Conservation (phyloP, 2,113 vertebrate genomes). For the Brachypodius melanocephalos region DNA sequence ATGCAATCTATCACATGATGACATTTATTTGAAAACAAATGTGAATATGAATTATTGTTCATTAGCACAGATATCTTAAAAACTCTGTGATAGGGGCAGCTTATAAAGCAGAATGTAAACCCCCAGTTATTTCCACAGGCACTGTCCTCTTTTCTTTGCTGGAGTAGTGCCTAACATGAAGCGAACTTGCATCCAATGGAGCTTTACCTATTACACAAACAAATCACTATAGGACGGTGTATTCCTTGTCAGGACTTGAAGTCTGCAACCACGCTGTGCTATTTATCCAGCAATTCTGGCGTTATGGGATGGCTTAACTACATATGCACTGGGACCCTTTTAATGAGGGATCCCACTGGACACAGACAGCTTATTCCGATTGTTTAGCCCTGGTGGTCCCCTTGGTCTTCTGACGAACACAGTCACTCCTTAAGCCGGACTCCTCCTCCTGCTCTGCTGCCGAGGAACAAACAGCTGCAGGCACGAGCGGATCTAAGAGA, state of each 20-base stretch:
- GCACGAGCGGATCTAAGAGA: rapidly evolving
- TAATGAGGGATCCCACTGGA: rapidly evolving
- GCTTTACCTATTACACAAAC: background rate
- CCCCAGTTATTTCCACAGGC: background rate
- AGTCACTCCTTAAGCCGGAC: rapidly evolving
- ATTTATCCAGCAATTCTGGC: background rate
- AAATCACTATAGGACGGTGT: rapidly evolving
- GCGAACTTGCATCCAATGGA: background rate
- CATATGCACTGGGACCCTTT: rapidly evolving
- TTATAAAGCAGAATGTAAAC: background rate
- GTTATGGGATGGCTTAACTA: rapidly evolving
- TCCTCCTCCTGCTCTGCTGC: background rate
- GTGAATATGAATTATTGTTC: background rate
- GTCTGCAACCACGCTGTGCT: background rate
- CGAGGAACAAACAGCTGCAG: background rate
- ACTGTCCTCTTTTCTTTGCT: background rate
- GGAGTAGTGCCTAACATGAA: background rate
- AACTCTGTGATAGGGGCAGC: background rate
- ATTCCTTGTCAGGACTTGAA: background rate
- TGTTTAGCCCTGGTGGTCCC: background rate
- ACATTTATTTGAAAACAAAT: background rate
- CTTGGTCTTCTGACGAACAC: rapidly evolving
- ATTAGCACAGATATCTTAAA: background rate
- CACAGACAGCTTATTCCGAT: rapidly evolving
- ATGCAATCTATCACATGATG: background rate